Evolutionary conservation across 2,113 vertebrate genomes (phyloP).

Genomic region (Neolamprologus falcicula): DNA sequence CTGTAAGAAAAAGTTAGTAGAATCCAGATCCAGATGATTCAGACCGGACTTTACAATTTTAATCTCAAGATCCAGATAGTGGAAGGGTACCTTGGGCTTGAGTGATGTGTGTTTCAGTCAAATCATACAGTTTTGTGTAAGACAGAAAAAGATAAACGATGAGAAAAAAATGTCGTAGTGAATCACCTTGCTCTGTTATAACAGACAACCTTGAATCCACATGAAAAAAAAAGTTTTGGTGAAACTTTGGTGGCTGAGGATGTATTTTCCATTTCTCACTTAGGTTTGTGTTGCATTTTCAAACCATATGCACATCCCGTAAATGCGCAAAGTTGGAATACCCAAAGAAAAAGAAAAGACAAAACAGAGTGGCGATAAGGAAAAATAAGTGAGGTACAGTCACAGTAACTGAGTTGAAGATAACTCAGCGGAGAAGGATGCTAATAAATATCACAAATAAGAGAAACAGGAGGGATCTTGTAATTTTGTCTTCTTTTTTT

Average conservation of each 20-base stretch:
- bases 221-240: background rate
- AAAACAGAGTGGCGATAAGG: background rate
- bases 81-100: background rate
- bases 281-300: background rate
- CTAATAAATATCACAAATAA: conserved; percentile 53
- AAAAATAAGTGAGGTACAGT: conserved; percentile 40
- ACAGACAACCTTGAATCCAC: background rate
- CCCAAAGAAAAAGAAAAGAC: background rate
- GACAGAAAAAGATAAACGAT: background rate
- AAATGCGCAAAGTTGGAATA: background rate
- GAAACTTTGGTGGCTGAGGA: conserved; percentile 29
- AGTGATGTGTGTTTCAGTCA: background rate
- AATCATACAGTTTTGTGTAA: background rate
- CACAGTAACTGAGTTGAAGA: conserved; percentile 41
- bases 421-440: conserved; percentile 27
- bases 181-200: background rate
- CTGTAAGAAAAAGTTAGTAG: background rate
- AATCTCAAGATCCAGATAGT: background rate
- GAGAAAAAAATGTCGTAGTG: background rate
- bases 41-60: background rate
- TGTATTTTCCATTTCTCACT: background rate
- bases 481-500: background rate
- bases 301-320: background rate
- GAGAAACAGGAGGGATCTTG: conserved; percentile 14
- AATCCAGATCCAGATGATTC: background rate